Base-by-base conservation (phyloP, 2,888 invertebrate genomes). In the Heliconius hortense region DNA sequence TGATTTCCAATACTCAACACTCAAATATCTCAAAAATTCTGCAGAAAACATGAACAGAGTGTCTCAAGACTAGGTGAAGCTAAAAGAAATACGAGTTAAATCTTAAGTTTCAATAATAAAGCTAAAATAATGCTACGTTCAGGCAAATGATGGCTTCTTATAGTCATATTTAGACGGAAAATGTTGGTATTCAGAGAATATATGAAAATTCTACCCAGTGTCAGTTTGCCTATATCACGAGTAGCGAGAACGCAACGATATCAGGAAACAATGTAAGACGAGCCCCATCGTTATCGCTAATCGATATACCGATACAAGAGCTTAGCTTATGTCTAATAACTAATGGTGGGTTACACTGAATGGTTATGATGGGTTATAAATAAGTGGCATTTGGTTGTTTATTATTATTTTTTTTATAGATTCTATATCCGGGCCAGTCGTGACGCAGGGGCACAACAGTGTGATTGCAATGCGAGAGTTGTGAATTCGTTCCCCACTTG, bases 181-280 rank as follows among this genome's bases (percentile, higher is more conserved):
- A 72, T 78, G 71, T 73, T 67, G 72, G 63, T 74, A 76, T 78
- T 78, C 78, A 75, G 63, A 82, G 83, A 84, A 85, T 84, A 83
- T 82, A 79, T 82, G 84, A 85, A 85, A 82, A 82, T 81, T 78
- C 76, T 72, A 80, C 66, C 77, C 69, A 80, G 84, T 84, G 80
- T 85, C 84, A 68, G 74, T 78, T 84, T 74, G 76, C 76, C 75
- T 56, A 67, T 78, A 78, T 81, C 69, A 72, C 80, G 78, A 77
- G 79, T 84, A 83, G 82, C 79, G 81, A 81, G 84, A 84, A 83
- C 76, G 76, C 80, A 80, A 82, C 80, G 81, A 81, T 85, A 79
- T 84, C 82, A 83, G 84, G 85, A 85, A 85, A 83, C 79, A 76
- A 79, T 77, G 80, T 80, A 82, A 84, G 78, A 60, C 74, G 84